These are phyloP conservation scores for Rhea pennata DNA, from an alignment of 2,113 vertebrate species.

Conservation along the genomic window DNA sequence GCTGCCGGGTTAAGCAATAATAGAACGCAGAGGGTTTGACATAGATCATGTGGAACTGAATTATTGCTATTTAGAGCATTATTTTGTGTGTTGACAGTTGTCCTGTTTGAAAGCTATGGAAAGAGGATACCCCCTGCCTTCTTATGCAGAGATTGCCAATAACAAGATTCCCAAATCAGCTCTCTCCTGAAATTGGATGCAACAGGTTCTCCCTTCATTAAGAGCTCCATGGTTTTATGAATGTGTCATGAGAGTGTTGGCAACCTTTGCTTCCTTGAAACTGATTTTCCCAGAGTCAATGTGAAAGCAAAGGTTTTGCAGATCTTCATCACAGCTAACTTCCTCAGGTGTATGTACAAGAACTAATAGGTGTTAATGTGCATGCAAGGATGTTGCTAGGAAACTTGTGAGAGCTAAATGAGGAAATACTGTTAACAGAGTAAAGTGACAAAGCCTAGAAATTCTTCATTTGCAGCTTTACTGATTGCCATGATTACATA, in stretches of 20 bases:
- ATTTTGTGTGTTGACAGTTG: not conserved
- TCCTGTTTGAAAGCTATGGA: conserved; percentile 9
- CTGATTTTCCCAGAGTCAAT: not conserved
- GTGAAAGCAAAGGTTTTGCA: conserved; percentile 26
- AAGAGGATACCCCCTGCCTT: not conserved
- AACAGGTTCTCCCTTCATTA: not conserved
- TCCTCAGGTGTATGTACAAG: conserved; percentile 55
- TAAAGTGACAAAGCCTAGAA: not conserved
- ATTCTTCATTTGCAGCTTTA: conserved; percentile 6
- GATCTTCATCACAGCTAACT: not conserved
- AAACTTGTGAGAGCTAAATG: conserved; percentile 59
- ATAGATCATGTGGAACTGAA: not conserved
- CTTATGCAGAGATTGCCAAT: not conserved
- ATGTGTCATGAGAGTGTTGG: rapidly evolving
- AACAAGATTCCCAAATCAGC: not conserved
- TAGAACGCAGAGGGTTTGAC: not conserved
- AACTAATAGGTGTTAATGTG: conserved; percentile 40
- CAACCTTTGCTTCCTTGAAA: conserved; percentile 6
- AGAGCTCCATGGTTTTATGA: not conserved
- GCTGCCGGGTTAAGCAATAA: not conserved
- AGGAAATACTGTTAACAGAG: conserved; percentile 42
- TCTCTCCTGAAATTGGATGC: not conserved
- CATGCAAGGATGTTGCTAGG: conserved; percentile 64
- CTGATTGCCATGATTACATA: not conserved
- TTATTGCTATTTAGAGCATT: conserved; percentile 1